phyloP scores from a whole-genome alignment of 2,113 vertebrate genomes.

The Centrocercus urophasianus region DNA sequence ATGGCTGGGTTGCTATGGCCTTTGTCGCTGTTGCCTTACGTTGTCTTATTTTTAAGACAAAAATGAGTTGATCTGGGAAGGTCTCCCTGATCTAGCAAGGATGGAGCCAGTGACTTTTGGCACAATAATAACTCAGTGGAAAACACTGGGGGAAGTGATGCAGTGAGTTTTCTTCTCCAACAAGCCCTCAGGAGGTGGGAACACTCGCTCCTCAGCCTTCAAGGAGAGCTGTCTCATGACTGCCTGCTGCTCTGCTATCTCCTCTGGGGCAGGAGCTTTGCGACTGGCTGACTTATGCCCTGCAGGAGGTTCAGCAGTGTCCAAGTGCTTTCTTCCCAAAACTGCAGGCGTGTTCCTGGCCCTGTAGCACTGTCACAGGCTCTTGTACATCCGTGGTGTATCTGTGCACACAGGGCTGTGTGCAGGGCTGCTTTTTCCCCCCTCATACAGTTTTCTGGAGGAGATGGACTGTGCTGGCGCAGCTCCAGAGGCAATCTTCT shows the following conservation, averaged over 20 bases:
- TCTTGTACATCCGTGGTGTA: accelerated
- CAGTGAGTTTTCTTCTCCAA: background rate
- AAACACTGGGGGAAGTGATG: slow-evolving; percentile 38
- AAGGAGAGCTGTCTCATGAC: slow-evolving; percentile 53
- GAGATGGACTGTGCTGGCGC: slow-evolving; percentile 27
- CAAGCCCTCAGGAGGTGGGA: slow-evolving; percentile 49
- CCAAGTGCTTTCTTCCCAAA: background rate
- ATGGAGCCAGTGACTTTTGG: background rate
- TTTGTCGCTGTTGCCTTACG: background rate
- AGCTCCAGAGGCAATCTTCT: slow-evolving; percentile 51
- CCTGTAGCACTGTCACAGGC: background rate
- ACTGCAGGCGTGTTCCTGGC: background rate
- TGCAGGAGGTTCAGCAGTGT: background rate
- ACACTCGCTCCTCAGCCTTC: background rate
- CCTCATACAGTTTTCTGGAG: slow-evolving; percentile 40
- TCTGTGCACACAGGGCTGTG: accelerated
- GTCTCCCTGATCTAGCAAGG: background rate
- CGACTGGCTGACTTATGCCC: background rate
- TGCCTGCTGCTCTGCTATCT: slow-evolving; percentile 27
- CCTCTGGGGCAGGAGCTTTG: slow-evolving; percentile 22
- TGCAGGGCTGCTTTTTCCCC: background rate
- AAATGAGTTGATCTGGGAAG: background rate
- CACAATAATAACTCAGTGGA: background rate
- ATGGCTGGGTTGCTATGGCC: background rate
- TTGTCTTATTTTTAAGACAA: slow-evolving; percentile 2